Conservation (phyloP, 2,888 invertebrate genomes). For the Troides oblongomaculatus region DNA sequence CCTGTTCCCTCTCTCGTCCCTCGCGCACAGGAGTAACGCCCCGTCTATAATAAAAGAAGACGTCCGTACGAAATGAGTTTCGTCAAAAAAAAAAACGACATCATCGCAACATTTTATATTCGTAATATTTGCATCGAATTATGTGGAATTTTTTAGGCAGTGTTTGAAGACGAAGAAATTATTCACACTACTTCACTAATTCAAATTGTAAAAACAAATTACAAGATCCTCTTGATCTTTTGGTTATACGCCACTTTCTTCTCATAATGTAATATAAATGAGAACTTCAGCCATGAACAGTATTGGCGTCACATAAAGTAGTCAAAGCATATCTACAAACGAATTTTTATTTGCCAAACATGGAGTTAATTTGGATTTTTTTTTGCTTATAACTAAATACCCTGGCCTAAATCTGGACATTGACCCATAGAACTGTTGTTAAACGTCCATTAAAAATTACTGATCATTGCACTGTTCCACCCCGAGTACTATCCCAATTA, state of each 20-base stretch:
- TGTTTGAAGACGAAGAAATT: conserved; percentile 3
- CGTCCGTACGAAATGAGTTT: conserved; percentile 60
- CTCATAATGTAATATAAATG: too few relatives aligned
- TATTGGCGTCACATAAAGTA: too few relatives aligned
- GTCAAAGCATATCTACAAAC: too few relatives aligned
- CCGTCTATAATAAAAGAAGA: conserved; percentile 64
- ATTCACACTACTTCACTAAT: background rate
- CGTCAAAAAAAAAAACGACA: conserved; percentile 53
- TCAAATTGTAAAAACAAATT: background rate
- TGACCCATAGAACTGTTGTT: background rate
- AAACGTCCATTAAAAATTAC: background rate
- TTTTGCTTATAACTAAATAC: too few relatives aligned
- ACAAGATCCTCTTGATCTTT: too few relatives aligned
- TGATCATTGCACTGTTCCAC: background rate
- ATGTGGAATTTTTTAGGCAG: conserved; percentile 36
- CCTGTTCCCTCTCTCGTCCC: conserved; percentile 40
- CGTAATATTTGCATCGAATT: conserved; percentile 42
- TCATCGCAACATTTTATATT: conserved; percentile 47
- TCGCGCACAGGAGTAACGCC: conserved; percentile 37
- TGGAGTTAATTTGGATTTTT: too few relatives aligned
- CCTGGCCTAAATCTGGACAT: background rate
- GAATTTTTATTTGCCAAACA: too few relatives aligned
- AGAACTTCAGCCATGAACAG: too few relatives aligned
- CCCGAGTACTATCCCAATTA: background rate
- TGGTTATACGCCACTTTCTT: too few relatives aligned